These are phyloP conservation scores for Rhagophthalmus giganteus DNA, from an alignment of 2,888 invertebrate species.

Conservation along the genomic window DNA sequence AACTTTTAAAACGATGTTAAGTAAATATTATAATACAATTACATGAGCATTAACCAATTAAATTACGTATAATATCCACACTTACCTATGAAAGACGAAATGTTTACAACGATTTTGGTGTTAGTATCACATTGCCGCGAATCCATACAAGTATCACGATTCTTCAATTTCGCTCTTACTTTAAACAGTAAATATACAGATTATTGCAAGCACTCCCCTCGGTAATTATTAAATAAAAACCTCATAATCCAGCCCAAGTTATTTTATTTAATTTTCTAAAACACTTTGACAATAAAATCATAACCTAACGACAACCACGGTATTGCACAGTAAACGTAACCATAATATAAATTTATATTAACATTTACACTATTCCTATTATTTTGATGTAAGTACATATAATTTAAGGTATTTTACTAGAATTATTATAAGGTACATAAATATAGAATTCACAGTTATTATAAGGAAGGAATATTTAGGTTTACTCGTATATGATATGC, in stretches of 20 bases:
- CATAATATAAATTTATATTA: slow-evolving; percentile 35
- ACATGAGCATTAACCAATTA: too few species aligned
- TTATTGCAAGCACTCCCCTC: too few species aligned
- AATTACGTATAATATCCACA: too few species aligned
- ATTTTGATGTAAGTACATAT: slow-evolving; percentile 25
- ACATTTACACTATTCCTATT: slow-evolving; percentile 32
- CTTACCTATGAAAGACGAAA: too few species aligned
- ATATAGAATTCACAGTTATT: slow-evolving; percentile 32
- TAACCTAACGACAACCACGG: slow-evolving; percentile 38
- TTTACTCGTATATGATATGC: slow-evolving; percentile 25
- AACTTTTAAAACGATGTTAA: too few species aligned
- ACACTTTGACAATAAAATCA: slow-evolving; percentile 38
- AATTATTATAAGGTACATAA: slow-evolving; percentile 29
- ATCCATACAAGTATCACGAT: too few species aligned
- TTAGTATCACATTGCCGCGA: too few species aligned
- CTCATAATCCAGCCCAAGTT: slow-evolving; percentile 37
- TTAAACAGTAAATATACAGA: too few species aligned
- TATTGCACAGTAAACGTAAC: slow-evolving; percentile 33
- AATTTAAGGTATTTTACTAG: slow-evolving; percentile 22
- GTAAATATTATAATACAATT: too few species aligned
- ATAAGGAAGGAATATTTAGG: slow-evolving; percentile 20
- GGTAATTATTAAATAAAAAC: too few species aligned
- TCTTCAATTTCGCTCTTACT: too few species aligned
- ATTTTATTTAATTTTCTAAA: slow-evolving; percentile 34
- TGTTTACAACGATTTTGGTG: too few species aligned